Base-by-base conservation (phyloP, 2,113 vertebrate species). In the Nymphicus hollandicus region DNA sequence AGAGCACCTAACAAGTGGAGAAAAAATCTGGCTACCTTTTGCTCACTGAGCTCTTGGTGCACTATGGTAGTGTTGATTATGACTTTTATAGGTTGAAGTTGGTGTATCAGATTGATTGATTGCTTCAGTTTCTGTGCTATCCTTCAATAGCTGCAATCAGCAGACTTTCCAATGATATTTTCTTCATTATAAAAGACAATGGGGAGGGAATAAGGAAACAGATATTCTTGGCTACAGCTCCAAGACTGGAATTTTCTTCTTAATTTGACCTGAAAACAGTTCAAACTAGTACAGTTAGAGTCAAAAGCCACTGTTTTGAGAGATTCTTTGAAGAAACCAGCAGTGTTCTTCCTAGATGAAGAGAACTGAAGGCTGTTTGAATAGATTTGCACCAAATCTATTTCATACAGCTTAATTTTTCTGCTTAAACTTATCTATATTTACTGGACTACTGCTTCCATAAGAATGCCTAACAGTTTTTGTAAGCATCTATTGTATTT, bases 111-210 rank as follows among this genome's bases (percentile, higher is more conserved):
- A 88, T 81, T 81, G 86, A 96, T 58, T 91, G 72, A 95, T 46
- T 91, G 60, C 68, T 91, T 84, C 76, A 35, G 15, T 81, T 84
- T 71, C 46, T 63, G 46, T 27, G 37, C 37, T 50, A 64, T 60
- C 60, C 41, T 94, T 96, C 72, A 94, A 96, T 66, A 91, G 87
- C 50, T 92, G 81, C 84, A 91, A 92, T 92, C 89, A 96, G 80
- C 50, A 91, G 81, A 50, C 73, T 81, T 91, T 66, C 31, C 91
- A 86, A 84, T 31, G 28, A 91, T 89, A 94, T 82, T 28, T 82
- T 85, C 50, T 85, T 96, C 81, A 81, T 95, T 94, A 91, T 43
- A 94, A 63, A 95, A 92, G 89, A 92, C 84, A 84, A 95, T 74
- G 28, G 1, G 17, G 20, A 83, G 8, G 12, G 55, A 89, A 78